Percentiles rank a stretch among this genome's conserved stretches.
These are phyloP conservation scores for Acromyrmex echinatior DNA, from an alignment of 1,140 invertebrate species.

Conservation along the genomic window DNA sequence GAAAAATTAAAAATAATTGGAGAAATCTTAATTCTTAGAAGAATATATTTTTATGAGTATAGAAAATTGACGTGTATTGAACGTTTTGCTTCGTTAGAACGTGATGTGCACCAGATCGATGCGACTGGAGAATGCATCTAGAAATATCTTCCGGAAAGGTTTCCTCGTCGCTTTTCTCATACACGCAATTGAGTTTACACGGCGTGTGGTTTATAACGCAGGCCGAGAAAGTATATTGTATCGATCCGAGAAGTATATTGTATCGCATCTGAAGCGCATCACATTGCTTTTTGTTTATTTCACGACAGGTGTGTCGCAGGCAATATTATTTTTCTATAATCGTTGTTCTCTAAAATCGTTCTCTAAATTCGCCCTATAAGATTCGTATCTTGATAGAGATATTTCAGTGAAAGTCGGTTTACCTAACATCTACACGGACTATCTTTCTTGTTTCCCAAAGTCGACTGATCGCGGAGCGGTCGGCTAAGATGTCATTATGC, in stretches of 20 bases:
- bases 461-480: not conserved
- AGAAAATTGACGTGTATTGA: not conserved
- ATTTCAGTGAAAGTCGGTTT: slow-evolving; percentile 6
- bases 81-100: not conserved
- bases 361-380: too few relatives aligned
- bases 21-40: not conserved
- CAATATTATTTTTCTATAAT: not conserved
- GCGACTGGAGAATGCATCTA: slow-evolving; percentile 32
- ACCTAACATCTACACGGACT: not conserved
- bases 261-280: not conserved
- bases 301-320: not conserved
- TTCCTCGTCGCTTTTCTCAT: slow-evolving; percentile 8
- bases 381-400: not conserved
- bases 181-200: slow-evolving; percentile 47
- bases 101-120: slow-evolving; percentile 33
- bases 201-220: slow-evolving; percentile 15
- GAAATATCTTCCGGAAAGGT: slow-evolving; percentile 36
- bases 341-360: too few relatives aligned
- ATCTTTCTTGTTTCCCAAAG: not conserved
- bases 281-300: not conserved
- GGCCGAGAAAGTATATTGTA: slow-evolving; percentile 18
- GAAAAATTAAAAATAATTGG: not conserved
- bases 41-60: not conserved
- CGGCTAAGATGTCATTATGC: slow-evolving; percentile 63
- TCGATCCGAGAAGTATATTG: slow-evolving; percentile 7